Conservation (phyloP, 2,797 vertebrate genomes). For the Pempheris klunzingeri region DNA sequence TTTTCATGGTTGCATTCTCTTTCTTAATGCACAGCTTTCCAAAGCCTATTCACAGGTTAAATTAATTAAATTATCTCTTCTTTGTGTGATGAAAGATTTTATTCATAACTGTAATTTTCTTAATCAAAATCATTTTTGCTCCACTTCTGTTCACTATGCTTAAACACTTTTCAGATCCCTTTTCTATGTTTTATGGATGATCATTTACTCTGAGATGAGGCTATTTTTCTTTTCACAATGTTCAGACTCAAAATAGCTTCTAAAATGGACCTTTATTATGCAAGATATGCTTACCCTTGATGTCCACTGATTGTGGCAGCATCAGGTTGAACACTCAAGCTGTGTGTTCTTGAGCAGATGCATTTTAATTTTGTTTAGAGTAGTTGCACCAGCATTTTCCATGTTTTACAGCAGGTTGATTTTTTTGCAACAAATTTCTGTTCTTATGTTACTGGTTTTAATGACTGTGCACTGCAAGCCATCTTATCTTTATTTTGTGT, state of each 20-base stretch:
- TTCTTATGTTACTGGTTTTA: not conserved
- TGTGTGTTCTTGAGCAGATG: not conserved
- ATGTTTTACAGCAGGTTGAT: not conserved
- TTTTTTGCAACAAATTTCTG: not conserved
- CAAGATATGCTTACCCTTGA: not conserved
- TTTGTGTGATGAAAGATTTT: too few relatives aligned
- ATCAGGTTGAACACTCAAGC: not conserved
- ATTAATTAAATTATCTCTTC: too few relatives aligned
- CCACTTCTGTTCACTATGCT: too few relatives aligned
- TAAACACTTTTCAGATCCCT: too few relatives aligned
- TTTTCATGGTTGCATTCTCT: too few relatives aligned
- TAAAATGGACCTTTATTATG: not conserved
- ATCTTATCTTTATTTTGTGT: not conserved
- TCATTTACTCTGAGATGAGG: not conserved
- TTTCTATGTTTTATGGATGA: too few relatives aligned
- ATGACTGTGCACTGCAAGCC: not conserved
- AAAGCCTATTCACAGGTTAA: too few relatives aligned
- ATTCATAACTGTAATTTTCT: too few relatives aligned
- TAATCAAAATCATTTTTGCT: too few relatives aligned
- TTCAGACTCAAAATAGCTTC: not conserved
- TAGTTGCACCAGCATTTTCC: not conserved
- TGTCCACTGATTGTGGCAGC: not conserved
- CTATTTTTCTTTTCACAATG: too few relatives aligned
- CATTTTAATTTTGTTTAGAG: too few relatives aligned
- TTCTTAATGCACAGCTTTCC: too few relatives aligned